Evolutionary conservation across 1,140 invertebrate species (phyloP).

Genomic region (Agraylea sexmaculata): DNA sequence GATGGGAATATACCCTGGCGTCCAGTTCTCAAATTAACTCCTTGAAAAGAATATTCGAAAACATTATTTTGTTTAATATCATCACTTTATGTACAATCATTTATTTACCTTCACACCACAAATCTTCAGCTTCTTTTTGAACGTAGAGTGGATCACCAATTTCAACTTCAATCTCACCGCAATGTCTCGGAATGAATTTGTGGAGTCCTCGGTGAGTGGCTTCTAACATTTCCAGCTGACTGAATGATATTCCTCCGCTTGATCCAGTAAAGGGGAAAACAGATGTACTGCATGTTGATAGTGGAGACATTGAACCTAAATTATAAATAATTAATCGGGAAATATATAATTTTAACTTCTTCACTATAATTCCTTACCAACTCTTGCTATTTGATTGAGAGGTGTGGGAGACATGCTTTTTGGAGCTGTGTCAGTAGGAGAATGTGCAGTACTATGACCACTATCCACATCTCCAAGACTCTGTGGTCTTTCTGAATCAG

Average conservation of each 20-base stretch:
- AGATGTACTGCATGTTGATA: constrained; percentile 40
- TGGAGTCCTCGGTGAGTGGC: constrained; percentile 90
- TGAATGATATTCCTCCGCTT: constrained; percentile 57
- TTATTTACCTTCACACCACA: constrained; percentile 84
- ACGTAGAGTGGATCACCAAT: constrained; percentile 97
- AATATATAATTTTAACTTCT: too few species aligned
- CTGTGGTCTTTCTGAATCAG: constrained; percentile 70
- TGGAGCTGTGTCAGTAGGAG: constrained; percentile 65
- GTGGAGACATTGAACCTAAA: constrained; percentile 32
- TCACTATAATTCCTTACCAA: too few species aligned
- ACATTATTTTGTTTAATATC: background rate
- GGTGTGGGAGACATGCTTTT: constrained; percentile 70
- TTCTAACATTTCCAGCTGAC: constrained; percentile 78
- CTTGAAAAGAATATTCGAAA: constrained; percentile 35
- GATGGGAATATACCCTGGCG: constrained; percentile 92
- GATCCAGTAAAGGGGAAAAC: constrained; percentile 38
- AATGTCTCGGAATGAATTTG: constrained; percentile 88
- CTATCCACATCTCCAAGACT: constrained; percentile 68
- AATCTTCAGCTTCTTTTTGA: constrained; percentile 89
- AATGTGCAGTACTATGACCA: constrained; percentile 80
- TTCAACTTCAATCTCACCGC: constrained; percentile 91
- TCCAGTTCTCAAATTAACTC: constrained; percentile 85
- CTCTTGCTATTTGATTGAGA: too few species aligned
- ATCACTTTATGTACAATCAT: too few species aligned
- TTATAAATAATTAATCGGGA: too few species aligned